phyloP scores from a whole-genome alignment of 2,113 vertebrate species.

The Lepus timidus region DNA sequence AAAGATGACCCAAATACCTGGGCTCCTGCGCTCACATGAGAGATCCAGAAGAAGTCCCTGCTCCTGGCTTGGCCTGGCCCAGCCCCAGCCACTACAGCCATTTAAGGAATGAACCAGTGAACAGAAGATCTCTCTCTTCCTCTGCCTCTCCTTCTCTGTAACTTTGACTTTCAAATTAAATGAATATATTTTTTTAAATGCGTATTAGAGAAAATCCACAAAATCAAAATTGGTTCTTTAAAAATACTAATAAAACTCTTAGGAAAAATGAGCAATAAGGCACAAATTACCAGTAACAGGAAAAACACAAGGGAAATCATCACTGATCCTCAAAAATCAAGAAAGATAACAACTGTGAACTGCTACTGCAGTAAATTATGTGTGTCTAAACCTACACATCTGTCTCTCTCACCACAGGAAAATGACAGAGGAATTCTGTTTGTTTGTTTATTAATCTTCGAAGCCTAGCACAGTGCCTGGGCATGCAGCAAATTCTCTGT shows the following conservation, averaged over 20 bases:
- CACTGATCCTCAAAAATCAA: not conserved
- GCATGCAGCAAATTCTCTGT: not conserved
- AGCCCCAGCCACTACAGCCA: too few relatives aligned
- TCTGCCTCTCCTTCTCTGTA: too few relatives aligned
- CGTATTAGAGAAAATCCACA: conserved; percentile 27
- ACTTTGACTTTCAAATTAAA: too few relatives aligned
- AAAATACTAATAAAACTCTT: conserved; percentile 45
- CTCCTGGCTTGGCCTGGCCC: too few relatives aligned
- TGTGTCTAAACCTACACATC: accelerated
- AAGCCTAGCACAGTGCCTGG: not conserved
- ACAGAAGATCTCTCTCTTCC: too few relatives aligned
- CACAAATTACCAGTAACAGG: not conserved
- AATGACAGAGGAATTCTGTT: not conserved
- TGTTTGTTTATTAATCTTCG: not conserved
- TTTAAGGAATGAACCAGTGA: too few relatives aligned
- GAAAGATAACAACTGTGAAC: not conserved
- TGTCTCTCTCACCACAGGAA: not conserved
- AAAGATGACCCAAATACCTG: too few relatives aligned
- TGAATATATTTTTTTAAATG: too few relatives aligned
- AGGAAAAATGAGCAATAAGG: conserved; percentile 17
- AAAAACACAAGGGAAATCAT: not conserved
- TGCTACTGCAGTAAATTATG: accelerated
- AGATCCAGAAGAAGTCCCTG: too few relatives aligned
- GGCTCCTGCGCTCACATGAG: too few relatives aligned
- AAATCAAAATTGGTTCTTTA: conserved; percentile 14